Evolutionary conservation across 2,888 invertebrate species (phyloP), one percentile per base, ranked within the genome.

Genomic region (Hirtodrosophila trivittata): DNA sequence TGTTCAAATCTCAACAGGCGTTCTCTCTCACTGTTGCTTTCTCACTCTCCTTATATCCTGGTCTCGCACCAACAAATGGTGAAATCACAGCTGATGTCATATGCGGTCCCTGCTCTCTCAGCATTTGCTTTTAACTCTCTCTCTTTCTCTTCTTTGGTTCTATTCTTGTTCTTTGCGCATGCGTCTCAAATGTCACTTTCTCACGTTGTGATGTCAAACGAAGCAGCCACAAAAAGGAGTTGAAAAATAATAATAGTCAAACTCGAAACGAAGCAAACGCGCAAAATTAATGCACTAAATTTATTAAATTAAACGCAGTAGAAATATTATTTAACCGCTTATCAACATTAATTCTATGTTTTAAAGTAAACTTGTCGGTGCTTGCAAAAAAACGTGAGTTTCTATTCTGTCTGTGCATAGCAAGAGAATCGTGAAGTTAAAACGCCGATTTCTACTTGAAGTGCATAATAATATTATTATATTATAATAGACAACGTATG

Each of bases 381-480:
- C n/a, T n/a, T n/a, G 18, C 5, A 21, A 21, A 21, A 21, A 21
- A 21, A 21, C 18, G 3, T 21, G 5, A 21, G n/a, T n/a, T n/a
- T n/a, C n/a, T n/a, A n/a, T n/a, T n/a, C n/a, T n/a, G n/a, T n/a
- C n/a, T n/a, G n/a, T n/a, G n/a, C n/a, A n/a, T n/a, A n/a, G n/a
- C n/a, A n/a, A n/a, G n/a, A n/a, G n/a, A 21, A 3, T 21, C 18
- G 18, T 21, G 18, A 21, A 21, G 18, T 21, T 39, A n/a, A 70
- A 54, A 57, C 42, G 66, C 54, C 52, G 35, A 75, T 57, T 64
- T 70, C 52, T 26, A 58, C 71, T 71, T 71, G 55, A 65, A 71
- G 71, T 51, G 41, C 50, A 75, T 58, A 65, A 51, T 45, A 65
- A 50, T 70, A 46, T 3, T 21, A 32, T 3, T 32, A 21, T 21